Evolutionary conservation across 2,113 vertebrate genomes (phyloP), one percentile per base, ranked within the genome.

Genomic region (Zosterops japonicus): DNA sequence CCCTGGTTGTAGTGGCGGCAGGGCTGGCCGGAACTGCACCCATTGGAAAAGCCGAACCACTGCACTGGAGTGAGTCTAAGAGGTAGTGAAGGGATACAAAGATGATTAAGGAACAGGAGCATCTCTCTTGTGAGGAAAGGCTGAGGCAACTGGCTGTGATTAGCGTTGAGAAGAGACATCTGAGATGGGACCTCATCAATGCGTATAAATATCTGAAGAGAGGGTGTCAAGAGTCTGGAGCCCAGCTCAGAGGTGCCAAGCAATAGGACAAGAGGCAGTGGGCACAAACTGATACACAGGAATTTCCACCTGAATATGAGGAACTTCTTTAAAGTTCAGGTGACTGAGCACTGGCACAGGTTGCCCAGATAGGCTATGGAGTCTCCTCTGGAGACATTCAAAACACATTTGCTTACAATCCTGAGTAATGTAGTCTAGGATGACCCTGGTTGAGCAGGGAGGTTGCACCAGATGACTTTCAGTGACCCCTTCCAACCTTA

Each of bases 141-240:
- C 39, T 89, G 77, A 29, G 36, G 12, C 33, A 81, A 18, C 44
- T 52, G 77, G 15, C 23, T 11, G 19, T 59, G 46, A 29, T 75
- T 15, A 39, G 33, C 2, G 3, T 33, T 1, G 6, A 53, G 69
- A 60, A 46, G 46, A 46, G 27, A 59, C 0, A 1, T 24, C 44
- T 74, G 52, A 59, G 28, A n/a, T 19, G 33, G 46, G 28, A 24
- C 5, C 21, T 52, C 10, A 12, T 25, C 39, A 39, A 3, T 59
- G 31, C 24, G 14, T 33, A 0, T 24, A 8, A 44, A 17, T 36
- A 28, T 46, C 28, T 82, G 60, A 67, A 52, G 39, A 12, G 33
- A 67, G 36, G 19, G 5, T 59, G 52, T 16, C 8, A 20, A 36
- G 68, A 65, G 22, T n/a, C 33, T 36, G 52, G 22, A 39, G 33